Evolutionary conservation across 2,797 vertebrate species (phyloP), one percentile per base, ranked within the genome.

Genomic region (Sebastes diploproa): DNA sequence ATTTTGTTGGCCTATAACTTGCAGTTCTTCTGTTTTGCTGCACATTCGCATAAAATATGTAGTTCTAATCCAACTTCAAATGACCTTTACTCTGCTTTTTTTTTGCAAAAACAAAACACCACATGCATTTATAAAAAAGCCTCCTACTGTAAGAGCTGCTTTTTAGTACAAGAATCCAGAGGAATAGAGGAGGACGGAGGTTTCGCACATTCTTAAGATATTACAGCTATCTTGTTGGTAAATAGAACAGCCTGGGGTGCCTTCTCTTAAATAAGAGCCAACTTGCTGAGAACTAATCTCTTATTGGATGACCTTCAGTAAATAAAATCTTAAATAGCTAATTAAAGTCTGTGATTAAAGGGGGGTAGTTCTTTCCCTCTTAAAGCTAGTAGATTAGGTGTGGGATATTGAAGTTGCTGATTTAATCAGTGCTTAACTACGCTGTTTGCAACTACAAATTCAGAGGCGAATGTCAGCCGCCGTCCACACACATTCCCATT

Each of bases 301-400:
- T 92, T 73, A 92, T 64, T 91, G 91, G 86, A 90, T 90, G 91
- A 91, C 91, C 90, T 92, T 91, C 88, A 87, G 90, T 94, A 91
- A 94, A 93, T 94, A 87, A 92, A 91, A 91, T 91, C 86, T 90
- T 92, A 89, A 95, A 88, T 89, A 87, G 86, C 91, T 93, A 92
- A 95, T 95, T 94, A 89, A 92, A 93, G 88, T 77, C 72, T 85
- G 78, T 89, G 89, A 92, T 92, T 90, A 86, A 62, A 84, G 70
- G 68, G 56, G 54, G 82, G 62, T 58, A 82, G 80, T 88, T 88
- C 59, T 87, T 81, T 82, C 67, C 78, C 81, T 83, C 72, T 85
- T 84, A 83, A 91, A 90, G 77, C 81, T 80, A 54, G 56, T 72
- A 82, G 89, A 92, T 83, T 80, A 87, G 86, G 72, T 91, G 88